Conservation (phyloP, 2,797 vertebrate species). For the Pseudochirops corinnae region DNA sequence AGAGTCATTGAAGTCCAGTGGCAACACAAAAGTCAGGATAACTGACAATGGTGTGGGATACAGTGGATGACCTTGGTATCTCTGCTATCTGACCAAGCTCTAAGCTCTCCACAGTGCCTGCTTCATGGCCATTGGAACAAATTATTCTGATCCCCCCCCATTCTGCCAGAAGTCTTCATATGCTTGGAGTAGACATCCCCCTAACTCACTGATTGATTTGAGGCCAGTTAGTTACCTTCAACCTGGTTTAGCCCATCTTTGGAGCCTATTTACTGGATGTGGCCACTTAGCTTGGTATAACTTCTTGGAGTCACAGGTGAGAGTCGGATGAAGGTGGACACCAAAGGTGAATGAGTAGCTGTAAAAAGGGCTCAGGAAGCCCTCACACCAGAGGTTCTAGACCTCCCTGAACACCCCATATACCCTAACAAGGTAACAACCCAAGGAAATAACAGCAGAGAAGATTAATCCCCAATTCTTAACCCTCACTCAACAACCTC, state of each 20-base stretch:
- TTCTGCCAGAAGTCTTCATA: neutral
- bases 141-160: neutral
- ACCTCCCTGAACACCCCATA: neutral
- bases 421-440: neutral
- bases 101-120: neutral
- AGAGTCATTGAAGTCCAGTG: neutral
- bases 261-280: neutral
- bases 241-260: neutral
- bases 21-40: neutral
- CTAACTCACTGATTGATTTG: neutral
- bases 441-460: neutral
- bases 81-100: neutral
- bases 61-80: neutral
- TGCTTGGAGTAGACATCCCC: neutral
- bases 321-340: neutral
- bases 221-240: neutral
- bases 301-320: neutral
- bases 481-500: neutral
- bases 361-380: neutral
- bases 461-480: neutral
- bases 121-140: neutral
- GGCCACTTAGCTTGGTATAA: neutral
- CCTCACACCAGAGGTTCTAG: neutral
- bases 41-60: neutral
- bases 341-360: neutral